Percentiles rank a stretch among this genome's conserved stretches.
Conservation (phyloP, 1,140 invertebrate genomes). For the Riptortus pedestris region DNA sequence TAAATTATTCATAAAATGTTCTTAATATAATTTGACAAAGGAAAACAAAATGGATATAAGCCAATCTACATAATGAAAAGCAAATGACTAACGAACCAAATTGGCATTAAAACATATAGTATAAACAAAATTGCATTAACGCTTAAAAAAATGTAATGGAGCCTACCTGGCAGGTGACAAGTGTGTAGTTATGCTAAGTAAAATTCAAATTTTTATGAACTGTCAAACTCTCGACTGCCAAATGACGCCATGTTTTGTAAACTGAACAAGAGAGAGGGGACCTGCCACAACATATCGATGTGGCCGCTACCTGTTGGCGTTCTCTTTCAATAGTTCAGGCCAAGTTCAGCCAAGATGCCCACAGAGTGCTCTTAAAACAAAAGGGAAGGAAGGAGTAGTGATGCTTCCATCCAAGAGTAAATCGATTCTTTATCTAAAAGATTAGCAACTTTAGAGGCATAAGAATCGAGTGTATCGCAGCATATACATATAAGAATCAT, state of each 20-base stretch:
- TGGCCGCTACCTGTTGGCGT: too few relatives aligned
- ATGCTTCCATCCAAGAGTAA: too few relatives aligned
- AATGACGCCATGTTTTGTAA: constrained; percentile 10
- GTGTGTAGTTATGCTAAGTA: not conserved
- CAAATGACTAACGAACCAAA: not conserved
- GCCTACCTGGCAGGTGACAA: not conserved
- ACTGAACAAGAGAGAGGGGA: not conserved
- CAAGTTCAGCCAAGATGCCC: too few relatives aligned
- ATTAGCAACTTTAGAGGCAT: too few relatives aligned
- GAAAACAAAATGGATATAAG: not conserved
- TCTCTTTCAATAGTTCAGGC: too few relatives aligned
- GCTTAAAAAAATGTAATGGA: not conserved
- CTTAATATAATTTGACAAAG: not conserved
- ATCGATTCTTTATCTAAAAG: too few relatives aligned
- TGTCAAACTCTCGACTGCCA: not conserved
- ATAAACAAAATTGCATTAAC: not conserved
- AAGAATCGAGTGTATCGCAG: too few relatives aligned
- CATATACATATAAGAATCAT: too few relatives aligned
- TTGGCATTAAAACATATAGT: not conserved
- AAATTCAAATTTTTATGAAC: not conserved
- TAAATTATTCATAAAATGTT: too few relatives aligned
- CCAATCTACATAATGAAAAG: not conserved
- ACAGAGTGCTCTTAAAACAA: too few relatives aligned
- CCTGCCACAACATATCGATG: not conserved
- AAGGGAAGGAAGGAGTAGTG: too few relatives aligned